phyloP scores from a whole-genome alignment of 2,797 vertebrate species.

The Pampus argenteus region DNA sequence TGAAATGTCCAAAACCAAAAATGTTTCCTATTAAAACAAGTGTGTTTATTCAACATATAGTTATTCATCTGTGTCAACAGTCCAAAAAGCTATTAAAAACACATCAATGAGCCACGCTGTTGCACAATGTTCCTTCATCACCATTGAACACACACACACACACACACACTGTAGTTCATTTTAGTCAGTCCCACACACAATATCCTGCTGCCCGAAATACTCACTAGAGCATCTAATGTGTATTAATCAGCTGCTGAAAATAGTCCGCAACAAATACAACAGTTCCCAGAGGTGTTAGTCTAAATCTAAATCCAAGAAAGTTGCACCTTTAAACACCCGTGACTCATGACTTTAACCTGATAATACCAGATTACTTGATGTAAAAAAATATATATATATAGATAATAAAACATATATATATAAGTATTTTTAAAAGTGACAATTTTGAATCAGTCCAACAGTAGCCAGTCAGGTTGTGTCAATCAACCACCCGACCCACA shows the following conservation, averaged over 20 bases:
- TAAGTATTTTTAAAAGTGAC: too few relatives aligned
- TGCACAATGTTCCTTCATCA: background rate
- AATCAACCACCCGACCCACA: too few relatives aligned
- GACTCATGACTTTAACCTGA: background rate
- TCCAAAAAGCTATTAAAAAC: too few relatives aligned
- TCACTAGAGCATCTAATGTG: background rate
- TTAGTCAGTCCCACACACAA: background rate
- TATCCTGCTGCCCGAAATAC: background rate
- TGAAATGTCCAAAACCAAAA: background rate
- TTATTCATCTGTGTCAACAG: background rate
- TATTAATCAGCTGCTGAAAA: background rate
- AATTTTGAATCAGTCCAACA: background rate
- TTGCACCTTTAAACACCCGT: too few relatives aligned
- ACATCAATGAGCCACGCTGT: background rate
- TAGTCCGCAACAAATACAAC: too few relatives aligned
- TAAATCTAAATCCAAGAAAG: too few relatives aligned
- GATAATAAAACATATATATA: too few relatives aligned
- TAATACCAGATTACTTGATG: background rate
- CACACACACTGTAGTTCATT: background rate
- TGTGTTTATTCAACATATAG: background rate
- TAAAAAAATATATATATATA: too few relatives aligned
- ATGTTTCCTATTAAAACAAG: background rate
- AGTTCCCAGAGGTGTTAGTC: background rate
- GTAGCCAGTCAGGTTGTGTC: background rate
- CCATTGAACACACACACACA: background rate